Evolutionary conservation across 2,113 vertebrate species (phyloP).

Genomic region (Sinosuthora webbiana): DNA sequence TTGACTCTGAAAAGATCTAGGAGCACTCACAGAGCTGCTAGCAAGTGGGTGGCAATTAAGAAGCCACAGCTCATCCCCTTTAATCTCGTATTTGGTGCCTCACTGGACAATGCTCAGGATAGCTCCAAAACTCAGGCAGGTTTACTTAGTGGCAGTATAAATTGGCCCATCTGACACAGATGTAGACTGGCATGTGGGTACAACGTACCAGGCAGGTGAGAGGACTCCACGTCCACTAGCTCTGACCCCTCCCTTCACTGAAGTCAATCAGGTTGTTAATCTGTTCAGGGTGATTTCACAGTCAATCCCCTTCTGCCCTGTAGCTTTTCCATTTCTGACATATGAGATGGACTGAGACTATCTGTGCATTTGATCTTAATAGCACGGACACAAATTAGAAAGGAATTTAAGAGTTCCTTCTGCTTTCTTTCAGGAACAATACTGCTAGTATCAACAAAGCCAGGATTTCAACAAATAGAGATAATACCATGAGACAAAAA

Average conservation of each 20-base stretch:
- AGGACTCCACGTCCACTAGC: neutral
- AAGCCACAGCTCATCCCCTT: neutral
- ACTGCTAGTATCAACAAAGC: neutral
- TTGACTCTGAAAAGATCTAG: neutral
- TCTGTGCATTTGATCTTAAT: neutral
- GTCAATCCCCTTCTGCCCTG: rapidly evolving
- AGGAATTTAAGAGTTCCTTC: neutral
- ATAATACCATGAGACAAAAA: neutral
- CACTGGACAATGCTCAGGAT: neutral
- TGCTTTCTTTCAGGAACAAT: neutral
- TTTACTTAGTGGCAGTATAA: neutral
- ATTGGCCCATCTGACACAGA: neutral
- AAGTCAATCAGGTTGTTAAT: neutral
- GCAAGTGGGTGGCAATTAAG: neutral
- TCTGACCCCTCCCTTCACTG: neutral
- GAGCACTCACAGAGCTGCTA: neutral
- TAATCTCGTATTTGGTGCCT: neutral
- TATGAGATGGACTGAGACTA: neutral
- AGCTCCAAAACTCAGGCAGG: neutral
- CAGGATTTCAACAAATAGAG: neutral
- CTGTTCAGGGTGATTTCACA: neutral
- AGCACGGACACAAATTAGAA: neutral
- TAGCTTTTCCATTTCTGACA: neutral
- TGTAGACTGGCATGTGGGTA: rapidly evolving
- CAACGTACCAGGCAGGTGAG: neutral